Conservation (phyloP, 2,797 vertebrate species). For the Danio aesculapii region DNA sequence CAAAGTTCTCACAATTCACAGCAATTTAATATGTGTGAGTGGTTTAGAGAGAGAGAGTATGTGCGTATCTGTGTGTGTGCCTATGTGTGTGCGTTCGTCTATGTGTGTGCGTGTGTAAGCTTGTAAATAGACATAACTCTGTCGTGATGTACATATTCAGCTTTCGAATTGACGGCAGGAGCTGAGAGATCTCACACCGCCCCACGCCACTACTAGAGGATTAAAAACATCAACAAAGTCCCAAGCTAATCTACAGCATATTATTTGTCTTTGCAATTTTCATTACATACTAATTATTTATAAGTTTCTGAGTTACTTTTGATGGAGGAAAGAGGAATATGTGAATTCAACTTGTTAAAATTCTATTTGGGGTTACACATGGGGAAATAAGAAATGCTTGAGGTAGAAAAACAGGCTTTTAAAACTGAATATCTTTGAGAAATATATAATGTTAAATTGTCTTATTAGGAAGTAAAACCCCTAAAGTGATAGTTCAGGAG, state of each 20-base stretch:
- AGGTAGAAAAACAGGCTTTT: background rate
- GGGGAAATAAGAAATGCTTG: background rate
- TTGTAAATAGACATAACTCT: constrained; percentile 21
- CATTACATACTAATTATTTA: constrained; percentile 8
- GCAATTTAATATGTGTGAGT: too few relatives aligned
- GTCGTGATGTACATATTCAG: constrained; percentile 21
- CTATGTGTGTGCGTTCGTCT: background rate
- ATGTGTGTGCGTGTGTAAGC: background rate
- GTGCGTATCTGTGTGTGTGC: too few relatives aligned
- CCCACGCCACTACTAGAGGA: background rate
- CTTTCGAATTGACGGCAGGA: background rate
- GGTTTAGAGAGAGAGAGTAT: background rate
- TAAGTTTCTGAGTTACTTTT: background rate
- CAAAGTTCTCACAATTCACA: too few relatives aligned
- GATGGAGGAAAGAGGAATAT: background rate
- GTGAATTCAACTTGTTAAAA: background rate
- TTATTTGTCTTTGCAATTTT: background rate
- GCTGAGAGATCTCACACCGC: constrained; percentile 1
- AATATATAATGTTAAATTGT: background rate
- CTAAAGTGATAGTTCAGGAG: too few relatives aligned
- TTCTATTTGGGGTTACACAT: background rate
- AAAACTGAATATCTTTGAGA: background rate
- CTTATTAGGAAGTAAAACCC: too few relatives aligned
- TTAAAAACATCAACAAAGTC: background rate
- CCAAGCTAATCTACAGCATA: background rate